These are phyloP conservation scores for Steatornis caripensis DNA, from an alignment of 2,113 vertebrate species.

Conservation along the genomic window DNA sequence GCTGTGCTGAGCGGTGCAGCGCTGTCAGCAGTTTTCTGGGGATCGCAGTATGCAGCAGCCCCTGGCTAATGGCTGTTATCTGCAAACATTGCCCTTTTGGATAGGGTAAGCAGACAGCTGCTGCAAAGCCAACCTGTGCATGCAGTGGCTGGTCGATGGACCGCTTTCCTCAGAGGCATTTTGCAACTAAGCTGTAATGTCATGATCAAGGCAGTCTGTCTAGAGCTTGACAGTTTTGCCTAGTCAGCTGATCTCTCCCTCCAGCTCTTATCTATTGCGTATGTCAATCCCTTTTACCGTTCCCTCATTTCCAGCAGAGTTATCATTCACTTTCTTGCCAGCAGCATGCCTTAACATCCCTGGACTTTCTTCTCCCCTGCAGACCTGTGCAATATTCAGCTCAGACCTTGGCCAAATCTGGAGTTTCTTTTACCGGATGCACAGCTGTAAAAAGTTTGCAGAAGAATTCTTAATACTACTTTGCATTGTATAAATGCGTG, in stretches of 20 bases:
- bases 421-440: background rate
- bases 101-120: background rate
- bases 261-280: background rate
- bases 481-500: background rate
- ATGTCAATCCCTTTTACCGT: background rate
- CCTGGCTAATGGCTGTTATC: background rate
- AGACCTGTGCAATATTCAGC: background rate
- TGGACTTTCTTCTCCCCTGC: background rate
- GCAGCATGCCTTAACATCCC: background rate
- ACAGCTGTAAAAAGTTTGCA: background rate
- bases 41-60: background rate
- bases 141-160: background rate
- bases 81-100: background rate
- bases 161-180: background rate
- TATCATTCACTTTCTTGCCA: background rate
- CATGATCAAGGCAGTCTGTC: background rate
- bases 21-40: background rate
- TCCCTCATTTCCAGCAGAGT: rapidly evolving
- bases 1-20: background rate
- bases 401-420: background rate
- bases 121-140: background rate
- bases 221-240: background rate
- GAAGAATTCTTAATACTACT: background rate
- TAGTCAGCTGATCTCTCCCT: background rate
- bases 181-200: rapidly evolving